These are phyloP conservation scores for Ptiloglossa arizonensis DNA, from an alignment of 1,140 invertebrate genomes.

Conservation along the genomic window DNA sequence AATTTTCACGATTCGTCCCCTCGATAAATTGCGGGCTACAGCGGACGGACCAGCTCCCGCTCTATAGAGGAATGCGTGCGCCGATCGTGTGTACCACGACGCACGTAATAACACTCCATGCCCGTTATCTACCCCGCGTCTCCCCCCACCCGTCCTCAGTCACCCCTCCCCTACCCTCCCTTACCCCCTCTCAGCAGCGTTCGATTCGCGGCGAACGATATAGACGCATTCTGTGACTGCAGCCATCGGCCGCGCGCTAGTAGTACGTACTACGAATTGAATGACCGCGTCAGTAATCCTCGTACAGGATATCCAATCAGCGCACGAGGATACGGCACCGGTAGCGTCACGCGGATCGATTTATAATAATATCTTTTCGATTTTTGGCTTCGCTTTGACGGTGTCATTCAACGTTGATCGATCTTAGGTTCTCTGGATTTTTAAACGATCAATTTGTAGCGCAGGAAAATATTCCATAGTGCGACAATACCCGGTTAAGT, in stretches of 20 bases:
- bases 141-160: background rate
- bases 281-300: conserved; percentile 62
- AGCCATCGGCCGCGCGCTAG: conserved; percentile 30
- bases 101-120: conserved; percentile 60
- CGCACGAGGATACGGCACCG: conserved; percentile 50
- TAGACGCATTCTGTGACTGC: conserved; percentile 29
- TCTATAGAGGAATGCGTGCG: conserved; percentile 14
- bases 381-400: background rate
- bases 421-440: too few species aligned
- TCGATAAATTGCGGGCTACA: conserved; percentile 13
- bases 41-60: background rate
- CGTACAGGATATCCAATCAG: conserved; percentile 62
- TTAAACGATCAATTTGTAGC: too few species aligned
- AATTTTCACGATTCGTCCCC: conserved; percentile 1
- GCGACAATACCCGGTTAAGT: too few species aligned
- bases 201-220: conserved; percentile 26
- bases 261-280: conserved; percentile 61
- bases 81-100: conserved; percentile 46
- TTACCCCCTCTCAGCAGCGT: background rate
- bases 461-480: too few species aligned
- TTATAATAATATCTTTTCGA: conserved; percentile 14
- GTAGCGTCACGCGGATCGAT: conserved; percentile 24
- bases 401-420: too few species aligned
- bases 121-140: conserved; percentile 55
- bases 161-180: background rate